These are phyloP conservation scores for Steinernema feltiae DNA, from an alignment of 1,140 invertebrate species.

Conservation along the genomic window DNA sequence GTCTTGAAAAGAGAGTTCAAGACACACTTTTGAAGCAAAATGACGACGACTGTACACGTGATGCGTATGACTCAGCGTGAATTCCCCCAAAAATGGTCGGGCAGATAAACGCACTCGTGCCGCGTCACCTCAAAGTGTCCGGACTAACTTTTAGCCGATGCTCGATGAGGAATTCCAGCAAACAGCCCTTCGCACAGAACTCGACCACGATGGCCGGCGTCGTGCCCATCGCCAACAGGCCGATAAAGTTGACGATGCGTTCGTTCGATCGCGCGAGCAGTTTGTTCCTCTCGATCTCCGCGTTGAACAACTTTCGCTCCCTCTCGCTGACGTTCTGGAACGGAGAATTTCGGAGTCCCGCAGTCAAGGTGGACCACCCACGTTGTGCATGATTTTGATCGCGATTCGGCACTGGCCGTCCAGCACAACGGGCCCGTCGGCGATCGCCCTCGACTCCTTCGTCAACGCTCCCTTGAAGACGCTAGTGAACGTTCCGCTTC, in stretches of 20 bases:
- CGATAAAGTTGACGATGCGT: neutral
- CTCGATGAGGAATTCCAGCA: neutral
- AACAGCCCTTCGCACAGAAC: neutral
- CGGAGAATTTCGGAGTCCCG: no score
- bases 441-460: neutral
- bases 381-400: conserved; percentile 1
- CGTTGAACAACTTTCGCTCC: neutral
- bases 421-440: conserved; percentile 2
- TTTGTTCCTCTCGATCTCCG: neutral
- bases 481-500: neutral
- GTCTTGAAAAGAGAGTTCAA: no score
- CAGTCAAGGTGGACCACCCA: neutral
- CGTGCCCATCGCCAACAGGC: neutral
- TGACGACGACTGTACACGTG: no score
- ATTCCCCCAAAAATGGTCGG: no score
- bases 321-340: neutral
- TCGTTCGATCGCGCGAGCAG: neutral
- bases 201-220: neutral
- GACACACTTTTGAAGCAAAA: no score
- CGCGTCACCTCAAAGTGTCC: neutral
- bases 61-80: no score
- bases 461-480: neutral
- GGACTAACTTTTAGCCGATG: neutral
- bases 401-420: neutral
- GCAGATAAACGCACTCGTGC: neutral